Conservation (phyloP, 1,140 invertebrate genomes). For the Drosophila malerkotliana region DNA sequence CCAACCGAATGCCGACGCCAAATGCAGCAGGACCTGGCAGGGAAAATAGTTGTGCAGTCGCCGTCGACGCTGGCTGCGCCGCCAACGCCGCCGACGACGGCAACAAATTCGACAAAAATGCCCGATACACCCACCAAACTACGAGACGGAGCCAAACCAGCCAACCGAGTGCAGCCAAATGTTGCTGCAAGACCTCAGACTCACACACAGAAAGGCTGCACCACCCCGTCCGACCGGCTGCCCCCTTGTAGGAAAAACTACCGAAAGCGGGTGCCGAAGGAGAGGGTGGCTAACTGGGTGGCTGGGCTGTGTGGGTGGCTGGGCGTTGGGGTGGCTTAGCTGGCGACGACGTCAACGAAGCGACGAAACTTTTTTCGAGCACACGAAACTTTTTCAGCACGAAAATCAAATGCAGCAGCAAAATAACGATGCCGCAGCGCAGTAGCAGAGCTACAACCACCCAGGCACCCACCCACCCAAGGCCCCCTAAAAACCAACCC, state of each 20-base stretch:
- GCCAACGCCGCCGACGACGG: slow-evolving; percentile 36
- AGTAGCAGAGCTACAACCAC: slow-evolving; percentile 22
- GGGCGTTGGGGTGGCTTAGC: slow-evolving; percentile 32
- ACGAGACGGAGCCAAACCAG: slow-evolving; percentile 56
- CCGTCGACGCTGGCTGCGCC: slow-evolving; percentile 26
- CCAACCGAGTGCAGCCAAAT: slow-evolving; percentile 81
- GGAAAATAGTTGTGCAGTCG: slow-evolving; percentile 74
- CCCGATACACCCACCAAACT: slow-evolving; percentile 80
- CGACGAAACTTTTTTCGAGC: slow-evolving; percentile 83
- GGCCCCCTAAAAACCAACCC: slow-evolving; percentile 1
- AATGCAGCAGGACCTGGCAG: slow-evolving; percentile 47
- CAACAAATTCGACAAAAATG: slow-evolving; percentile 81
- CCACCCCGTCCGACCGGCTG: slow-evolving; percentile 20
- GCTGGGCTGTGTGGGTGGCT: background rate
- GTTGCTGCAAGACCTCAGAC: slow-evolving; percentile 77
- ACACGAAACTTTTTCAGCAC: slow-evolving; percentile 84
- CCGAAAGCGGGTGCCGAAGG: slow-evolving; percentile 56
- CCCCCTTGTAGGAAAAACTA: slow-evolving; percentile 61
- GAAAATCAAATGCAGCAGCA: slow-evolving; percentile 79
- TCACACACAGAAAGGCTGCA: slow-evolving; percentile 25
- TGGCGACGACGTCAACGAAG: slow-evolving; percentile 77
- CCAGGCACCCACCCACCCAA: slow-evolving; percentile 5
- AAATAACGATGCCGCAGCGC: slow-evolving; percentile 49
- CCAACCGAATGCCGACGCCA: slow-evolving; percentile 65
- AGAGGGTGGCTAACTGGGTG: slow-evolving; percentile 4